phyloP scores from a whole-genome alignment of 1,140 invertebrate genomes.

The Parapsyche elsis region DNA sequence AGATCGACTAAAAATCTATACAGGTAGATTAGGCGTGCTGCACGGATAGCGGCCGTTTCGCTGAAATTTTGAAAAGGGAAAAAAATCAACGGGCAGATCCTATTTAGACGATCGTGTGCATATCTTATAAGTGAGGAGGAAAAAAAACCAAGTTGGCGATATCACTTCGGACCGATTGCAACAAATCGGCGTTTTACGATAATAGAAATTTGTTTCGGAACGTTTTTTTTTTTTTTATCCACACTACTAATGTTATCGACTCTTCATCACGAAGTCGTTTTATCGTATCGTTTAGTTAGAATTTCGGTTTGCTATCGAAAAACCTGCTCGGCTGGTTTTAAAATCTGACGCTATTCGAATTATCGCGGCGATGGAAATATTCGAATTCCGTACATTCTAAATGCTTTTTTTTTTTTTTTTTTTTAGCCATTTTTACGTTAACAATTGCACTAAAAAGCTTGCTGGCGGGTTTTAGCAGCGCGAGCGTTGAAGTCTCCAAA shows the following conservation, averaged over 20 bases:
- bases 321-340: constrained; percentile 29
- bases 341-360: background rate
- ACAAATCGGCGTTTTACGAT: constrained; percentile 4
- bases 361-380: constrained; percentile 7
- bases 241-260: background rate
- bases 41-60: background rate
- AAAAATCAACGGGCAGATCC: too few species aligned
- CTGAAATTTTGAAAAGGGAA: constrained; percentile 1
- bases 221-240: background rate
- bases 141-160: background rate
- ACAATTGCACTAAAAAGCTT: background rate
- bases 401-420: background rate
- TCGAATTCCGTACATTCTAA: background rate
- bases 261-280: constrained; percentile 11
- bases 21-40: background rate
- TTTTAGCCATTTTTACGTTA: background rate
- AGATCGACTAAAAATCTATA: background rate
- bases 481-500: background rate
- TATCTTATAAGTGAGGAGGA: too few species aligned
- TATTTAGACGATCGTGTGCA: too few species aligned
- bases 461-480: background rate
- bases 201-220: background rate
- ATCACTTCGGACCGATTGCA: constrained; percentile 8
- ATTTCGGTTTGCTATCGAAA: constrained; percentile 21
- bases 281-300: constrained; percentile 32